Percentiles rank a stretch among this genome's conserved stretches.
phyloP scores from a whole-genome alignment of 2,113 vertebrate genomes.

The Xiphophorus hellerii region DNA sequence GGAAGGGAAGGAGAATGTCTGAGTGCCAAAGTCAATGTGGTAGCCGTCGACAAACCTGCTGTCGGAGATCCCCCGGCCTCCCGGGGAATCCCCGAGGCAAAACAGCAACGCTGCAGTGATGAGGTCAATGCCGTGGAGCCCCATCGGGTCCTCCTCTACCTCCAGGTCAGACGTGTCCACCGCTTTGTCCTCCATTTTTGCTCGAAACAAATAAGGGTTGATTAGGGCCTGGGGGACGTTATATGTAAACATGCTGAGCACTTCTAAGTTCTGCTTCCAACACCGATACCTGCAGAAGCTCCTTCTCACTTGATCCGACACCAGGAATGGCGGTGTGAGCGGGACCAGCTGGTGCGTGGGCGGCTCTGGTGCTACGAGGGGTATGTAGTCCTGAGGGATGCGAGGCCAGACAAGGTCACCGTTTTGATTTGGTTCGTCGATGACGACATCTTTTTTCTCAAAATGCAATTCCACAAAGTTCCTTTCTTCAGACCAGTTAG shows the following conservation, averaged over 20 bases:
- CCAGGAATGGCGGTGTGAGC: constrained; percentile 70
- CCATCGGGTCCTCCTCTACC: constrained; percentile 94
- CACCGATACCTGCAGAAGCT: constrained; percentile 82
- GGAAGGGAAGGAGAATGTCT: constrained; percentile 97
- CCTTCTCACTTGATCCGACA: constrained; percentile 83
- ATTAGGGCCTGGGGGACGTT: constrained; percentile 83
- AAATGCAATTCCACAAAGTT: constrained; percentile 84
- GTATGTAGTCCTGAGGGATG: constrained; percentile 78
- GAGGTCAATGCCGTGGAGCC: constrained; percentile 95
- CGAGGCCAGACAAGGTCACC: constrained; percentile 73
- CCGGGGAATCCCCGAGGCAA: constrained; percentile 95
- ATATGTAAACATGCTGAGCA: constrained; percentile 86
- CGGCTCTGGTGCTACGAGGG: constrained; percentile 76
- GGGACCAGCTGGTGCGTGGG: constrained; percentile 69
- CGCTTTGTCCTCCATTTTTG: constrained; percentile 94
- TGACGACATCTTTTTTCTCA: constrained; percentile 63
- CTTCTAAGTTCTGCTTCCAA: constrained; percentile 85
- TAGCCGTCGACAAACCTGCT: constrained; percentile 92
- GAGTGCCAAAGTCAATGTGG: constrained; percentile 94
- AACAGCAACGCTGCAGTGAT: constrained; percentile 97
- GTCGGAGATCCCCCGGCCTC: constrained; percentile 96
- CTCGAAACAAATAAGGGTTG: constrained; percentile 85
- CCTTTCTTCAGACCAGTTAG: constrained; percentile 81
- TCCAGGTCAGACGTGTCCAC: constrained; percentile 98
- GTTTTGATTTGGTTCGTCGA: constrained; percentile 82